Evolutionary conservation across 2,888 invertebrate genomes (phyloP), one percentile per base, ranked within the genome.

Genomic region (Oscheius sp.): DNA sequence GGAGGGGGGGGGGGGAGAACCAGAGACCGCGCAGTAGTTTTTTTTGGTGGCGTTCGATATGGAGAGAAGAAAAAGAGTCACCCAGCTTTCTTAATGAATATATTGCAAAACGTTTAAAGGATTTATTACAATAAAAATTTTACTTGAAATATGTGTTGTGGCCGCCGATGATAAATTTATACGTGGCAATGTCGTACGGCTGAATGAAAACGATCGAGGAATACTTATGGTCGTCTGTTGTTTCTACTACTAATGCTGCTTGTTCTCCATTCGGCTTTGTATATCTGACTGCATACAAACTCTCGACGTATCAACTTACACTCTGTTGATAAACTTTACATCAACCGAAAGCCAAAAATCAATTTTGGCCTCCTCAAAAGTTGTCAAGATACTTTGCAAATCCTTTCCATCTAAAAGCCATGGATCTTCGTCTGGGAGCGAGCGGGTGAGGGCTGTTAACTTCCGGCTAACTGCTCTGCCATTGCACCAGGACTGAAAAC

Each of bases 11-110:
- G 51, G 50, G 50, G 54, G 33, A 54, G 54, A 54, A 54, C 54
- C 54, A 54, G 54, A 51, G 51, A 54, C 33, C 54, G 32, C 54
- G 54, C 54, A 54, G 54, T 8, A 32, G 54, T 54, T 54, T 54
- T 49, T 51, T 51, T 54, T 54, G 54, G 54, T 54, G 54, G 54
- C 54, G 54, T 54, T 54, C 54, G 54, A 54, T 54, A 54, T 54
- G 33, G 33, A 33, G 54, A 54, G 54, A n/a, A 54, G 54, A 54
- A 54, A 17, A 22, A 22, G 20, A 22, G 8, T 36, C 54, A 33
- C 54, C 54, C 22, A 36, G 54, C 54, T 54, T 54, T 36, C 54
- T 2, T 33, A 54, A 54, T 33, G 32, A 36, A 24, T 22, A 33
- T 36, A 54, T 54, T n/a, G n/a, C 33, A 54, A 33, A 54, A 54